Percentiles rank a stretch among this genome's conserved stretches.
Evolutionary conservation across 2,113 vertebrate genomes (phyloP).

Genomic region (Edolisoma coerulescens): DNA sequence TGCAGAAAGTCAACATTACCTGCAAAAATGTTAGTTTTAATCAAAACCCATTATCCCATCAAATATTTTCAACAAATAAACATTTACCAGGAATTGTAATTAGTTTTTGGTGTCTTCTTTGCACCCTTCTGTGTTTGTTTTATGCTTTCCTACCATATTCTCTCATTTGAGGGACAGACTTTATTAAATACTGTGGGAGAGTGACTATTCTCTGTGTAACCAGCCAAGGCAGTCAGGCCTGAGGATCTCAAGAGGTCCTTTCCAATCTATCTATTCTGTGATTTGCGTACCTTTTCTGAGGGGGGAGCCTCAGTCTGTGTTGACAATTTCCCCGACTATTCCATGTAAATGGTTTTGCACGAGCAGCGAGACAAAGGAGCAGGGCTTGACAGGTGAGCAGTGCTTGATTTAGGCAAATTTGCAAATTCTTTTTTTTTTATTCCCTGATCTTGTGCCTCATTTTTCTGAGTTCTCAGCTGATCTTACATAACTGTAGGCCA

Average conservation of each 20-base stretch:
- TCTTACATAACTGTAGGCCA: not conserved
- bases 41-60: not conserved
- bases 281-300: not conserved
- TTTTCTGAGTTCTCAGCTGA: not conserved
- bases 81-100: not conserved
- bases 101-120: not conserved
- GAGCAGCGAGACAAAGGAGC: not conserved
- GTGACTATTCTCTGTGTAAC: not conserved
- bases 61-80: not conserved
- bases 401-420: not conserved
- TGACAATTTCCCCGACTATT: not conserved
- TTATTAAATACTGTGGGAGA: not conserved
- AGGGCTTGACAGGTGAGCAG: not conserved
- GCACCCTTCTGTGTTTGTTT: not conserved
- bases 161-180: not conserved
- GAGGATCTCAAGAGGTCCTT: not conserved
- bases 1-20: not conserved
- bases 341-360: not conserved
- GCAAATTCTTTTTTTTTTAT: not conserved
- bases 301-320: not conserved
- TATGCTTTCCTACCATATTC: not conserved
- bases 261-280: not conserved
- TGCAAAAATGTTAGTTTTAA: conserved; percentile 1
- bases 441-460: not conserved
- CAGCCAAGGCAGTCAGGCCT: not conserved